Conservation (phyloP, 2,888 invertebrate genomes). For the Cerceris rybyensis region DNA sequence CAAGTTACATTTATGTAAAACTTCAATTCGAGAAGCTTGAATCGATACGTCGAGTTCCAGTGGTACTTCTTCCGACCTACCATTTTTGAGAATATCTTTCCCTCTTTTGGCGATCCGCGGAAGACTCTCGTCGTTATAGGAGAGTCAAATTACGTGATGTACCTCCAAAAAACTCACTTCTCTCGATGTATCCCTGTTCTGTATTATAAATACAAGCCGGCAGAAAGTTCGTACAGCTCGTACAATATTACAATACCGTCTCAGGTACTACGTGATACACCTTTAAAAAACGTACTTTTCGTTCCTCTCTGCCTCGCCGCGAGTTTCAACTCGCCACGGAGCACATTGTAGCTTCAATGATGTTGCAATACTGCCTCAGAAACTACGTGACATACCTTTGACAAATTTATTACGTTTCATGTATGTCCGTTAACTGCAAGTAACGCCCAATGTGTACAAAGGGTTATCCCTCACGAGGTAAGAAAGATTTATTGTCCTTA, state of each 20-base stretch:
- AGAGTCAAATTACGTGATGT: constrained; percentile 4
- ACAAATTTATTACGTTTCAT: constrained; percentile 17
- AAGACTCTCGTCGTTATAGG: background rate
- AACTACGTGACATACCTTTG: constrained; percentile 35
- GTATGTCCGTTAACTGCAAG: constrained; percentile 6
- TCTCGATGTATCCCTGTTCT: constrained; percentile 2
- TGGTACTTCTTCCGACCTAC: background rate
- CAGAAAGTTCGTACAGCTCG: background rate
- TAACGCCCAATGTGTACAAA: constrained; percentile 2
- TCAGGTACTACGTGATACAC: constrained; percentile 27
- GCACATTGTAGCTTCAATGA: constrained; percentile 11
- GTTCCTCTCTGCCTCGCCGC: background rate
- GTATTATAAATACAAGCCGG: constrained; percentile 5
- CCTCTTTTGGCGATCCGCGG: background rate
- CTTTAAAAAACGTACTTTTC: constrained; percentile 16
- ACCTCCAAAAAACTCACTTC: constrained; percentile 7
- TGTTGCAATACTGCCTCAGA: constrained; percentile 20
- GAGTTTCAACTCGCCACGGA: background rate
- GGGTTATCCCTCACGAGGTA: background rate
- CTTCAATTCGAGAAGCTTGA: no score
- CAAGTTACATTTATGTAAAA: no score
- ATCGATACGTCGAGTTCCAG: background rate
- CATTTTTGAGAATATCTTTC: background rate
- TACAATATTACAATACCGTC: constrained; percentile 17
- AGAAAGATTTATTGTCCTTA: background rate